These are phyloP conservation scores for Drosophila saltans DNA, from an alignment of 1,140 invertebrate genomes.

Conservation along the genomic window DNA sequence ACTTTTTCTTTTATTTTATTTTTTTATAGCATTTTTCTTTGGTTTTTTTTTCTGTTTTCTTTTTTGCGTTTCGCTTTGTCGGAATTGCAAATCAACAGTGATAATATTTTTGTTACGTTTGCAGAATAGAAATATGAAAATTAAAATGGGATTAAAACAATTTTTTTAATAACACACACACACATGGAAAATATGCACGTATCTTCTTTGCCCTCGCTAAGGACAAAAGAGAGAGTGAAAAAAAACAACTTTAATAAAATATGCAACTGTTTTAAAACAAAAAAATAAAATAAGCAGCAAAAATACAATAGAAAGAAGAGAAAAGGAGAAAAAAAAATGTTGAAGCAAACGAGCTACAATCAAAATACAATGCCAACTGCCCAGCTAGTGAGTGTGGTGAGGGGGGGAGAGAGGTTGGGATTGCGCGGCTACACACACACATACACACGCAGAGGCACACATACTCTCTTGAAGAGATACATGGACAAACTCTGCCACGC, in stretches of 20 bases:
- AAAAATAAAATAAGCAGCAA: conserved; percentile 21
- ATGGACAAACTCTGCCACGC: conserved; percentile 1
- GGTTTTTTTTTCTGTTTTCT: not conserved
- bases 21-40: conserved; percentile 17
- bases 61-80: not conserved
- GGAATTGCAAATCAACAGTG: conserved; percentile 30
- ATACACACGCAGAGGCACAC: not conserved
- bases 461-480: not conserved
- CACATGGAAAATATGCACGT: conserved; percentile 5
- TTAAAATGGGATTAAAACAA: conserved; percentile 56
- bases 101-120: conserved; percentile 40
- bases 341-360: conserved; percentile 51
- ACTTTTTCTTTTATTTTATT: conserved; percentile 1
- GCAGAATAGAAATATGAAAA: conserved; percentile 50
- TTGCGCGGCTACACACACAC: not conserved
- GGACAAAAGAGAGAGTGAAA: not conserved
- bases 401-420: not conserved
- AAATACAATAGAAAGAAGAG: not conserved
- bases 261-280: conserved; percentile 35
- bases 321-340: conserved; percentile 13
- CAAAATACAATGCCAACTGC: conserved; percentile 46
- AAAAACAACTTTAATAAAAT: conserved; percentile 46
- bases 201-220: conserved; percentile 2
- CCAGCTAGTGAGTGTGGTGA: conserved; percentile 4
- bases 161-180: conserved; percentile 16